Percentiles rank a stretch among this genome's conserved stretches.
Evolutionary conservation across 1,140 invertebrate genomes (phyloP).

Genomic region (Heterodera schachtii): DNA sequence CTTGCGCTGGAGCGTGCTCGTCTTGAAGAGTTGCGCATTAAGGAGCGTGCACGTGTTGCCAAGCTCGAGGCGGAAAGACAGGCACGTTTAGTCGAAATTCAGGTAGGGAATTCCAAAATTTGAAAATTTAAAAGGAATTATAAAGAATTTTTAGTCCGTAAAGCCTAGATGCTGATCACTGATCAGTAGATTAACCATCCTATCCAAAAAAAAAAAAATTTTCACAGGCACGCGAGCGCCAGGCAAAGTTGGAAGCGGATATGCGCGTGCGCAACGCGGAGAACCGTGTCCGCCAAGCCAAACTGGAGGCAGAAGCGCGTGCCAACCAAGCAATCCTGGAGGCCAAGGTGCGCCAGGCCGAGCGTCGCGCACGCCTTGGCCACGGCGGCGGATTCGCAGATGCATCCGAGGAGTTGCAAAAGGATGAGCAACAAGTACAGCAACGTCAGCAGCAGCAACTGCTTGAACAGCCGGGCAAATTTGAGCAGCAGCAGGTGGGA

Average conservation of each 20-base stretch:
- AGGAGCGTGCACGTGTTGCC: no score
- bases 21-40: background rate
- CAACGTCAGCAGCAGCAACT: background rate
- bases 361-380: background rate
- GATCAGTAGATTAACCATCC: no score
- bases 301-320: background rate
- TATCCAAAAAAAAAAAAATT: no score
- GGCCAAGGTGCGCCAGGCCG: background rate
- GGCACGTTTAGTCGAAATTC: no score
- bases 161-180: no score
- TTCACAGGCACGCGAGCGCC: no score
- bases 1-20: background rate
- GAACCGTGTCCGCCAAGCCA: background rate
- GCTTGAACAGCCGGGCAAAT: background rate
- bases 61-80: no score
- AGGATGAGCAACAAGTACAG: no score
- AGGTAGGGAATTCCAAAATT: no score
- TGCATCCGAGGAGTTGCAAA: no score
- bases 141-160: no score
- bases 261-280: background rate
- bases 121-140: no score
- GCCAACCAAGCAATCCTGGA: background rate
- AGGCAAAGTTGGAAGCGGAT: background rate
- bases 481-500: background rate
- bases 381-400: background rate